Percentiles rank a stretch among this genome's conserved stretches.
These are phyloP conservation scores for Caenorhabditis doughertyi DNA, from an alignment of 2,888 invertebrate species.

Conservation along the genomic window DNA sequence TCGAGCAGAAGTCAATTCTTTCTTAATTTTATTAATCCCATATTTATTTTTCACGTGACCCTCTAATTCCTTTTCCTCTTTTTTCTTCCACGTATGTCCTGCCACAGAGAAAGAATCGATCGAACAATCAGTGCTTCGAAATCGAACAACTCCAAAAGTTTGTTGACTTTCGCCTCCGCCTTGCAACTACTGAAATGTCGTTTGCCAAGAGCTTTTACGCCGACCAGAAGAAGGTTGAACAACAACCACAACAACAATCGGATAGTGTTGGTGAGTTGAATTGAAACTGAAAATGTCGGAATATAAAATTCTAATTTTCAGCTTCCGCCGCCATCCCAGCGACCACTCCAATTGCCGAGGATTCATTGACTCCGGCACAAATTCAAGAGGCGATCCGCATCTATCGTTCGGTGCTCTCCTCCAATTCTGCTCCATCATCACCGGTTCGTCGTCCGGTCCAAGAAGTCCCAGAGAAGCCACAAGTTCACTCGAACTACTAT, in stretches of 20 bases:
- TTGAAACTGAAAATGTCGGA: too few relatives aligned
- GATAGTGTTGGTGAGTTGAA: conserved; percentile 4
- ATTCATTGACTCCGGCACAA: conserved; percentile 52
- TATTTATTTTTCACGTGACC: too few relatives aligned
- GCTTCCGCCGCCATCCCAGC: conserved; percentile 36
- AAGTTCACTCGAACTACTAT: conserved; percentile 59
- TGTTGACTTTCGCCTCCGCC: conserved; percentile 1
- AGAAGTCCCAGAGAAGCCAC: conserved; percentile 24
- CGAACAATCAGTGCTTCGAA: neutral
- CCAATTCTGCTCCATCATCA: conserved; percentile 49
- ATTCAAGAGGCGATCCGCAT: conserved; percentile 62
- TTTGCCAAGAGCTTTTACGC: conserved; percentile 57
- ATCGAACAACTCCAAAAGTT: neutral
- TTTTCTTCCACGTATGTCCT: too few relatives aligned
- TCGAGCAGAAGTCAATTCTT: too few relatives aligned
- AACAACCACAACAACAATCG: conserved; percentile 2
- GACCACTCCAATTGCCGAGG: conserved; percentile 52
- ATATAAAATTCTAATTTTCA: neutral
- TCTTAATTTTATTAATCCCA: too few relatives aligned
- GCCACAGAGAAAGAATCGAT: too few relatives aligned
- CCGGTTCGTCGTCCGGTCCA: conserved; percentile 16
- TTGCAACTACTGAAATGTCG: conserved; percentile 38
- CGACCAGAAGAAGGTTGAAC: conserved; percentile 40
- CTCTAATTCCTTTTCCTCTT: too few relatives aligned
- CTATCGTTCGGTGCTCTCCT: conserved; percentile 57